Base-by-base conservation (phyloP, 2,888 invertebrate species). In the Agrotis clavis region DNA sequence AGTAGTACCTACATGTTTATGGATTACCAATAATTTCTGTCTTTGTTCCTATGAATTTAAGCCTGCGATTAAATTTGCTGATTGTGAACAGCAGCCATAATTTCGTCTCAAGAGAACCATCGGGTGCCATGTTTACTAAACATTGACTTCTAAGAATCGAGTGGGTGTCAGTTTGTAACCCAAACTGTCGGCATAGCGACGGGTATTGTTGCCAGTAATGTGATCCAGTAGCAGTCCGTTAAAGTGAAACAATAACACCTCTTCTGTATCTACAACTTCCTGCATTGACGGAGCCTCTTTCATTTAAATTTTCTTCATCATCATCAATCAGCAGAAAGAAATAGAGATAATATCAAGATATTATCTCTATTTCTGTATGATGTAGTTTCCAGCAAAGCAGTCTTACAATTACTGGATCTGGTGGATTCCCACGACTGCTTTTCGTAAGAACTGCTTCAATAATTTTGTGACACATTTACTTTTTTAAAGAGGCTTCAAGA, bases 71-170 rank as follows among this genome's bases (percentile, higher is more conserved):
- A 54, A 30, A 60, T 71, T 35, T 16, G 56, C 7, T 54, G 54
- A 67, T 60, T 67, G 57, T 59, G 57, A 18, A 59, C 45, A 61
- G 19, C 13, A 47, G 53, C 25, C 25, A 30, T 60, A 68, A 21
- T 51, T 71, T 51, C 35, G 53, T 56, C 59, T 65, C 51, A 19
- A 6, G 53, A 50, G 57, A 47, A 54, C 56, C 30, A 74, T 77
- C 77, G 65, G 75, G 68, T 77, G 63, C 47, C 60, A 21, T 92
- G 91, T 94, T 94, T 93, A 87, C 86, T 81, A 92, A 93, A 94
- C 91, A 93, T 65, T 70, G 68, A 48, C 86, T 93, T 92, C 92
- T 83, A 72, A 86, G 92, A 93, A 93, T 79, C 66, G 69, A 69
- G 81, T 82, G 74, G 85, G 89, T 90, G 87, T 88, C 87, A 77